These are phyloP conservation scores for Scaptomyza flava DNA, from an alignment of 2,888 invertebrate species.

Conservation along the genomic window DNA sequence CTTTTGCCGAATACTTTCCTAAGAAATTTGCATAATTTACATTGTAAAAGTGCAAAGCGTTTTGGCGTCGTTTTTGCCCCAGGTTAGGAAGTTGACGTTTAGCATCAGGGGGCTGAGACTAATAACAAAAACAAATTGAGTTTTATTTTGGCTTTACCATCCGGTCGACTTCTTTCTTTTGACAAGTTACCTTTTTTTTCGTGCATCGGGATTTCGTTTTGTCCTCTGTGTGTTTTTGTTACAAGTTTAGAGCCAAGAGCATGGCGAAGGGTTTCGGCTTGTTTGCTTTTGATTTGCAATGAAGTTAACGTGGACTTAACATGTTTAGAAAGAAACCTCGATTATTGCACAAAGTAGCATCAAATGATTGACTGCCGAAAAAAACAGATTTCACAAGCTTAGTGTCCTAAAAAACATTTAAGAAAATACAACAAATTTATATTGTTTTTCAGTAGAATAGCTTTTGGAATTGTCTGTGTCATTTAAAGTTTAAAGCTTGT, in stretches of 20 bases:
- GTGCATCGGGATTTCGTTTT: neutral
- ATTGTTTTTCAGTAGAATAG: neutral
- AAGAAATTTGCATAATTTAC: slow-evolving; percentile 70
- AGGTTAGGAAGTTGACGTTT: slow-evolving; percentile 24
- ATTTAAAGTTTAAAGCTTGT: neutral
- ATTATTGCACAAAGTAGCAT: slow-evolving; percentile 22
- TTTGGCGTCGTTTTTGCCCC: slow-evolving; percentile 45
- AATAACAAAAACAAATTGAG: slow-evolving; percentile 58
- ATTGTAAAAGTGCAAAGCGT: slow-evolving; percentile 59
- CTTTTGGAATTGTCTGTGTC: too few relatives aligned
- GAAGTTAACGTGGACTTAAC: slow-evolving; percentile 27
- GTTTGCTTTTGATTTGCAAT: slow-evolving; percentile 28
- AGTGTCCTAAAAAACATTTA: too few relatives aligned
- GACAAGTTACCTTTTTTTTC: slow-evolving; percentile 33
- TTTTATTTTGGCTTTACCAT: slow-evolving; percentile 43
- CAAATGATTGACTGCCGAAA: slow-evolving; percentile 5
- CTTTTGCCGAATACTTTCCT: slow-evolving; percentile 60
- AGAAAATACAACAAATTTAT: too few relatives aligned
- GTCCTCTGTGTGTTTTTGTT: slow-evolving; percentile 1
- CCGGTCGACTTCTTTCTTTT: slow-evolving; percentile 1
- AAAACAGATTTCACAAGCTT: neutral
- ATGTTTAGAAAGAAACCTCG: slow-evolving; percentile 9
- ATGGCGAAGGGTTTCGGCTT: slow-evolving; percentile 42
- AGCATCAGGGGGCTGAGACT: slow-evolving; percentile 6
- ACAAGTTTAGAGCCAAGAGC: slow-evolving; percentile 25